phyloP scores from a whole-genome alignment of 2,797 vertebrate species.

The Coracias cyanogaster region DNA sequence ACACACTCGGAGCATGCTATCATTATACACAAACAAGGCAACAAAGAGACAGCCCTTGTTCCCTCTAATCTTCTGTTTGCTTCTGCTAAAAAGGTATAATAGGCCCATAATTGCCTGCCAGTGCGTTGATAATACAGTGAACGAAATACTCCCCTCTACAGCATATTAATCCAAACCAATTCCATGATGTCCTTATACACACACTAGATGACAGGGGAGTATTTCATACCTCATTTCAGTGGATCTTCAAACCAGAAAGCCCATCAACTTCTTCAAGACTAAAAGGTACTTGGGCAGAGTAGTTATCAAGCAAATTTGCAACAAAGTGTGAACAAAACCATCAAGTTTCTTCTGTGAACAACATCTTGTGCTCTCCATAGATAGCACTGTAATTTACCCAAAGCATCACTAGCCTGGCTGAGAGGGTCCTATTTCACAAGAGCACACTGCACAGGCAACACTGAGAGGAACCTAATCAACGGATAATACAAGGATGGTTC shows the following conservation, averaged over 20 bases:
- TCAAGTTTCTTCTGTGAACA: background rate
- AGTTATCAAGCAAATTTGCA: constrained; percentile 4
- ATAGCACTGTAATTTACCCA: constrained; percentile 8
- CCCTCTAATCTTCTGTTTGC: background rate
- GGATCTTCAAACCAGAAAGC: constrained; percentile 10
- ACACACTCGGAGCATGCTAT: background rate
- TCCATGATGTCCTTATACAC: background rate
- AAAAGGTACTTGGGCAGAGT: background rate
- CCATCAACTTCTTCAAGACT: background rate
- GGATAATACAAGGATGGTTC: background rate
- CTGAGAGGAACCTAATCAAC: background rate
- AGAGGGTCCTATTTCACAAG: constrained; percentile 14
- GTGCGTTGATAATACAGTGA: background rate
- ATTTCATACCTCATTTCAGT: background rate
- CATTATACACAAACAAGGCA: background rate
- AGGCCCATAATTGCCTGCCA: background rate
- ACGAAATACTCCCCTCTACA: background rate
- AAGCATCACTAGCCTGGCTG: background rate
- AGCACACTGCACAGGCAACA: background rate
- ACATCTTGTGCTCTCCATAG: rapidly evolving
- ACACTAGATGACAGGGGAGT: background rate
- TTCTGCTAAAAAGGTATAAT: background rate
- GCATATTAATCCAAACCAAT: background rate
- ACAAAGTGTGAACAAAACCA: background rate
- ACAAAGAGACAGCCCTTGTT: background rate